Evolutionary conservation across 2,888 invertebrate species (phyloP).

Genomic region (Leucania comma): DNA sequence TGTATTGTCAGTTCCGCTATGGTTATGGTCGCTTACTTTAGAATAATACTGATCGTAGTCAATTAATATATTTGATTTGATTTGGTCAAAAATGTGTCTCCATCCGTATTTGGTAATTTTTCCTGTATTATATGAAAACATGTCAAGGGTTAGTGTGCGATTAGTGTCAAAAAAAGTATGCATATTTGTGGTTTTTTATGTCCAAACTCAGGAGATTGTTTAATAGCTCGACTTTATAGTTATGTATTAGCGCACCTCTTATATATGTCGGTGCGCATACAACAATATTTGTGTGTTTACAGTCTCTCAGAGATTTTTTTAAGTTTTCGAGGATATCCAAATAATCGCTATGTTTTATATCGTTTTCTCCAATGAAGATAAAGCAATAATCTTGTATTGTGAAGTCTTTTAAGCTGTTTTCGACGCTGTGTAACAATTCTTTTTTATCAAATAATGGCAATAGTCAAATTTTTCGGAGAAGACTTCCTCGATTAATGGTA

Average conservation of each 20-base stretch:
- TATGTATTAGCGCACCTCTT: background rate
- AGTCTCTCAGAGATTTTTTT: background rate
- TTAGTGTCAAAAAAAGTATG: conserved; percentile 2
- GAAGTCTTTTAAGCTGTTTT: background rate
- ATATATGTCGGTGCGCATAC: background rate
- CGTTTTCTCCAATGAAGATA: conserved; percentile 1
- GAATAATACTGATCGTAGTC: too few species aligned
- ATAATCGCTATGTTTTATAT: background rate
- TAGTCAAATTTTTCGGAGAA: too few species aligned
- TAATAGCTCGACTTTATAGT: conserved; percentile 8
- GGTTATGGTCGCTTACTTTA: too few species aligned
- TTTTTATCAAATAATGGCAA: too few species aligned
- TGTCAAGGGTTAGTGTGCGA: too few species aligned
- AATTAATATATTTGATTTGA: too few species aligned
- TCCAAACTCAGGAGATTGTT: background rate
- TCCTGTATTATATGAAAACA: too few species aligned
- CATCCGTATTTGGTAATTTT: too few species aligned
- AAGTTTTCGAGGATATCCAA: background rate
- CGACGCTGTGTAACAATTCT: background rate
- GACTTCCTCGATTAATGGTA: too few species aligned
- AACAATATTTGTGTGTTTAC: conserved; percentile 2
- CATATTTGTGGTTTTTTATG: background rate
- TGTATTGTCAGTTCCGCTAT: too few species aligned
- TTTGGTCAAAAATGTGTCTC: too few species aligned
- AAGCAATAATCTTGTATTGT: background rate